Evolutionary conservation across 2,797 vertebrate species (phyloP).

Genomic region (Chrysolophus pictus): DNA sequence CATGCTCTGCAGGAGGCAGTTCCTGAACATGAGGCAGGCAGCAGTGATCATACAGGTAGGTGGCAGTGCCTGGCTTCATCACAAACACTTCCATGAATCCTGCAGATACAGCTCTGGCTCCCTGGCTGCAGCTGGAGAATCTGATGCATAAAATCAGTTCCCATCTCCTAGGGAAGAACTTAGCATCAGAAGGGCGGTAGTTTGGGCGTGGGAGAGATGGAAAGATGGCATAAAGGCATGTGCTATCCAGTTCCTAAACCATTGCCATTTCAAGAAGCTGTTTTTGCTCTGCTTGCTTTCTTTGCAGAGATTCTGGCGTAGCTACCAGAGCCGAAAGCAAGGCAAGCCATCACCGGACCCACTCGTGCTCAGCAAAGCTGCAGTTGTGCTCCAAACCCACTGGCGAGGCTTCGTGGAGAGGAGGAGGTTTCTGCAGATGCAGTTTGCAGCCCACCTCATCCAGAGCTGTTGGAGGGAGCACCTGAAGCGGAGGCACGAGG

Average conservation of each 20-base stretch:
- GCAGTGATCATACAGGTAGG: constrained; percentile 89
- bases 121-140: background rate
- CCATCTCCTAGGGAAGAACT: background rate
- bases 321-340: constrained; percentile 72
- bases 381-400: constrained; percentile 84
- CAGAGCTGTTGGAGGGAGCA: constrained; percentile 88
- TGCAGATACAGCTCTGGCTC: background rate
- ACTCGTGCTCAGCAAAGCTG: constrained; percentile 79
- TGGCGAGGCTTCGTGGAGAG: constrained; percentile 89
- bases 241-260: background rate
- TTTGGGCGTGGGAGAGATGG: background rate
- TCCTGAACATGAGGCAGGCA: constrained; percentile 86
- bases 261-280: background rate
- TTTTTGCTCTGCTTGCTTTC: background rate
- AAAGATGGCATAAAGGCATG: background rate
- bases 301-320: constrained; percentile 89
- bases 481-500: constrained; percentile 70
- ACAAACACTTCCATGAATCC: background rate
- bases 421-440: constrained; percentile 82
- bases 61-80: accelerated
- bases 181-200: accelerated
- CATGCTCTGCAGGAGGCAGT: constrained; percentile 87
- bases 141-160: background rate
- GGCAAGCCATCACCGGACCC: constrained; percentile 58
- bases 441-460: constrained; percentile 84